Conservation (phyloP, 2,888 invertebrate genomes). For the Plagodis dolabraria region DNA sequence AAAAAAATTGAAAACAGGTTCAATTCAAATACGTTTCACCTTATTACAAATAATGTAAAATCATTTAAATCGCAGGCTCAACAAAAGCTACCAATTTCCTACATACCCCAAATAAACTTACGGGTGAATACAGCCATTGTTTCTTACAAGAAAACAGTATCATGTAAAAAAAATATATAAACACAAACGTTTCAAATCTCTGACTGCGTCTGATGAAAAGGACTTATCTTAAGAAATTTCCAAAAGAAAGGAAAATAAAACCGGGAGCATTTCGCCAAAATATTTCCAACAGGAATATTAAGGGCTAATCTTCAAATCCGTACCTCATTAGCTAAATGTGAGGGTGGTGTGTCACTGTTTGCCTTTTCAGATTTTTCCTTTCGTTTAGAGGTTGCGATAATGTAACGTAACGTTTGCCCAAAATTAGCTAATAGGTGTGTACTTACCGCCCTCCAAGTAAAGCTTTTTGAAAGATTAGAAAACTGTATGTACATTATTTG, state of each 20-base stretch:
- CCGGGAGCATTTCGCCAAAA: slow-evolving; percentile 21
- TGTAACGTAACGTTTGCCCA: slow-evolving; percentile 17
- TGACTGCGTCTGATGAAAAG: slow-evolving; percentile 26
- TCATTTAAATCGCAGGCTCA: too few relatives aligned
- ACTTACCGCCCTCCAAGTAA: slow-evolving; percentile 1
- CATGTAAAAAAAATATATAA: background rate
- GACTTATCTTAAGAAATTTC: slow-evolving; percentile 22
- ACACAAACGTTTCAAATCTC: slow-evolving; percentile 23
- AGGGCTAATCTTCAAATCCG: slow-evolving; percentile 34
- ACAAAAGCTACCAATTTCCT: too few relatives aligned
- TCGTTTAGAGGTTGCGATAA: slow-evolving; percentile 11
- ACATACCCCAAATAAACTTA: too few relatives aligned
- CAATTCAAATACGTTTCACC: too few relatives aligned
- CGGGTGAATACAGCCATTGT: too few relatives aligned
- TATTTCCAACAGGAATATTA: slow-evolving; percentile 29
- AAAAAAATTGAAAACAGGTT: too few relatives aligned
- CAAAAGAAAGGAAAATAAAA: slow-evolving; percentile 27
- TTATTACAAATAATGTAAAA: too few relatives aligned
- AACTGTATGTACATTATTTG: background rate
- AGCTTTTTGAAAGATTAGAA: slow-evolving; percentile 6
- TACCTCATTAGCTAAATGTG: slow-evolving; percentile 37
- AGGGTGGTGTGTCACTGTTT: slow-evolving; percentile 26
- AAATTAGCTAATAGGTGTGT: slow-evolving; percentile 17
- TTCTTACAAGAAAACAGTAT: too few relatives aligned
- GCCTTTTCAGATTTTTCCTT: slow-evolving; percentile 23